Evolutionary conservation across 2,113 vertebrate species (phyloP), one percentile per base, ranked within the genome.

Genomic region (Melanotaenia duboulayi): DNA sequence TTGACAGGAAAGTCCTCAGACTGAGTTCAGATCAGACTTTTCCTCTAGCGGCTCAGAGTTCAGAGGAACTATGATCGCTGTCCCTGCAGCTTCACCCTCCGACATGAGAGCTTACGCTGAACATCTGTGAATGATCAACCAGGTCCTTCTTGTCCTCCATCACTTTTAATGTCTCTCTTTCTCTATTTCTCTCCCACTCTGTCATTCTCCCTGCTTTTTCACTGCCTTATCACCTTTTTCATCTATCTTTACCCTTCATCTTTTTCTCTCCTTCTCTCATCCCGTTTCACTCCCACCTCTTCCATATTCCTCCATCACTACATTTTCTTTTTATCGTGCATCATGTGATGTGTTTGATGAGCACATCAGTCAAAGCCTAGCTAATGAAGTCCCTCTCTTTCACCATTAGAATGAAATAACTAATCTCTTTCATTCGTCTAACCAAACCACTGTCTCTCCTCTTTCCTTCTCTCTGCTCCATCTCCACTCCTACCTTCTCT

Each of bases 311-410:
- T 82, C 65, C 59, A 73, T 46, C 39, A 19, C 56, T 71, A 59
- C 44, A 69, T 76, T 56, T 79, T 24, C 69, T 76, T 88, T 83
- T 86, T 75, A 82, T 90, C 83, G 86, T 84, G 84, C 68, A 80
- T 86, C 81, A 85, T 79, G 71, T 74, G 69, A 82, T 85, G 67
- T 50, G 62, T 84, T 76, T 87, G 89, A 90, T 82, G 83, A 89
- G 85, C 76, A 79, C 79, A 89, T 89, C 79, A 86, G 85, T 89
- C 87, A 90, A 79, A 64, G 79, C 65, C 65, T 17, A 46, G 74
- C 76, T 89, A 89, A 89, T 89, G 87, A 90, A 90, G 86, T 87
- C 82, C 62, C 84, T 85, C 84, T 89, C 80, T 79, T 84, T 81
- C 63, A 13, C 76, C 77, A 87, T 90, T 86, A 86, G 78, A 85